Percentiles rank a stretch among this genome's conserved stretches.
phyloP scores from a whole-genome alignment of 2,113 vertebrate genomes.

The Motacilla alba region DNA sequence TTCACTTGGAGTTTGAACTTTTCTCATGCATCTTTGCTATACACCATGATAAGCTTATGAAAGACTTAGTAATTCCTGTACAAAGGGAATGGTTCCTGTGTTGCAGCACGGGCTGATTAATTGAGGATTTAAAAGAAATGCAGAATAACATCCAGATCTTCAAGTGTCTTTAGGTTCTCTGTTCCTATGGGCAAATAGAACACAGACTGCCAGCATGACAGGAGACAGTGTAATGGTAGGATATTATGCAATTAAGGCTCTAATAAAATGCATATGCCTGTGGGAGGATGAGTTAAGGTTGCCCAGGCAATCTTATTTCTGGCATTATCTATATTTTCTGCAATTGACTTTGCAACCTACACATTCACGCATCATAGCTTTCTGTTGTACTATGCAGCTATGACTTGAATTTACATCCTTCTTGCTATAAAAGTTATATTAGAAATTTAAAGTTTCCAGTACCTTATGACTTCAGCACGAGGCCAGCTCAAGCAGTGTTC shows the following conservation, averaged over 20 bases:
- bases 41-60: not conserved
- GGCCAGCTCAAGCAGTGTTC: not conserved
- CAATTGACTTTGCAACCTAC: constrained; percentile 28
- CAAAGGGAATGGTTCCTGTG: not conserved
- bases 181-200: not conserved
- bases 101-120: not conserved
- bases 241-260: not conserved
- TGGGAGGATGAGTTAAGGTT: constrained; percentile 24
- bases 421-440: not conserved
- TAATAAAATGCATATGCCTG: constrained; percentile 14
- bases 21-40: not conserved
- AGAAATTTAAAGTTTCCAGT: not conserved
- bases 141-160: not conserved
- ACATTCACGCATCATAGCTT: not conserved
- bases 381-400: not conserved
- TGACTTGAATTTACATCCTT: not conserved
- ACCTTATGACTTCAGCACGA: not conserved
- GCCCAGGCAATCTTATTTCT: constrained; percentile 53
- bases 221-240: not conserved
- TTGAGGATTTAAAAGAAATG: not conserved
- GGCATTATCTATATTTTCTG: constrained; percentile 26
- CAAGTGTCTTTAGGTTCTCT: not conserved
- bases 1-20: not conserved
- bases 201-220: not conserved
- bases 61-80: not conserved